Conservation (phyloP, 2,113 vertebrate genomes). For the Pitta sordida region DNA sequence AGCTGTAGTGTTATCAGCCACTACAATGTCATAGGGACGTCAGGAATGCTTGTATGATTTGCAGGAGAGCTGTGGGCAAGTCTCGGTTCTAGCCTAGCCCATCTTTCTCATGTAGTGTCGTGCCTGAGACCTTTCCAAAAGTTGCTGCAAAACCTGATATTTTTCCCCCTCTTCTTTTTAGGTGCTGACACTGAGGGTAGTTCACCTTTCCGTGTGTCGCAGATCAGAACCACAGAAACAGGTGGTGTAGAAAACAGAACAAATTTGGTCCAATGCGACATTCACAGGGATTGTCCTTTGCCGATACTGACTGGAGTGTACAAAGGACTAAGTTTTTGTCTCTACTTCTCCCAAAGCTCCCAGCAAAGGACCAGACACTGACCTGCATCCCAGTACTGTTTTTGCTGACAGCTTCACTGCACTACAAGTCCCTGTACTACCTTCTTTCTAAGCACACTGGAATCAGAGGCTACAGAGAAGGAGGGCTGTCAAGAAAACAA, state of each 20-base stretch:
- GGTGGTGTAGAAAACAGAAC: too few relatives aligned
- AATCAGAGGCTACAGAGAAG: not conserved
- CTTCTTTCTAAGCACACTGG: not conserved
- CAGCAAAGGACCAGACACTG: not conserved
- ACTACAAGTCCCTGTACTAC: too few relatives aligned
- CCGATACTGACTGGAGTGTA: rapidly evolving
- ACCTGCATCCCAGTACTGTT: not conserved
- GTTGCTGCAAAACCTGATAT: not conserved
- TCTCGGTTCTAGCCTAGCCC: not conserved
- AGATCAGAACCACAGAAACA: too few relatives aligned
- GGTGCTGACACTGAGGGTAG: not conserved
- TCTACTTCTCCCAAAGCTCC: not conserved
- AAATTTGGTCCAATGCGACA: not conserved
- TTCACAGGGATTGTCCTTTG: not conserved
- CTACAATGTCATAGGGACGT: not conserved
- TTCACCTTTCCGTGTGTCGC: not conserved
- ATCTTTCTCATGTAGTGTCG: not conserved
- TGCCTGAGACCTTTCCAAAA: not conserved
- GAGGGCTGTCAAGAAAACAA: not conserved
- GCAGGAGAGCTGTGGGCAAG: not conserved
- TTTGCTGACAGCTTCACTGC: too few relatives aligned
- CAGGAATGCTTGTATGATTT: not conserved
- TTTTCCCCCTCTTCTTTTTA: not conserved
- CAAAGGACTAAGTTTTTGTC: not conserved
- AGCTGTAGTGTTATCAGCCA: not conserved